phyloP scores from a whole-genome alignment of 1,140 invertebrate genomes.

The Drosophila bifasciata region DNA sequence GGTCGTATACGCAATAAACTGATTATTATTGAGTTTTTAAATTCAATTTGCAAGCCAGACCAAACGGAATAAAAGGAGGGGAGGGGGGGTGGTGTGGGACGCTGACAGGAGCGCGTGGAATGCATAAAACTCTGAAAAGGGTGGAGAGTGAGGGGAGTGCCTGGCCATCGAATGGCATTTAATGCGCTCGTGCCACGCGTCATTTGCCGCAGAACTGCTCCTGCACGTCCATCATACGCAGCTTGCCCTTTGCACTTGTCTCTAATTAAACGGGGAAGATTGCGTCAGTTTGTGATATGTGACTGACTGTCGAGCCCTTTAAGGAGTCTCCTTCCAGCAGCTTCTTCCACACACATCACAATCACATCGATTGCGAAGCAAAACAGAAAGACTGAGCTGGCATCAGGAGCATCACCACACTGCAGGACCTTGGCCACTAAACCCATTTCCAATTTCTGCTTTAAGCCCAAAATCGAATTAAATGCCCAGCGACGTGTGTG shows the following conservation, averaged over 20 bases:
- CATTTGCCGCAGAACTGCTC: conserved; percentile 11
- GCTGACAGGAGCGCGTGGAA: conserved; percentile 23
- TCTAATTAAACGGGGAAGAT: conserved; percentile 38
- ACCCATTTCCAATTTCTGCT: not conserved
- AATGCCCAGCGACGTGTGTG: conserved; percentile 13
- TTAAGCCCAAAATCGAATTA: conserved; percentile 34
- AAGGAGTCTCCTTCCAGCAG: too few species aligned
- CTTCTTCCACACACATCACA: too few species aligned
- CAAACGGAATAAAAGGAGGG: not conserved
- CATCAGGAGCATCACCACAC: too few species aligned
- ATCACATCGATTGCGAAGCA: too few species aligned
- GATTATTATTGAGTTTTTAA: conserved; percentile 56
- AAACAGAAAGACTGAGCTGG: too few species aligned
- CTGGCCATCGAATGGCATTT: conserved; percentile 41
- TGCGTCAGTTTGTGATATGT: conserved; percentile 34
- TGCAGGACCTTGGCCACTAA: conserved; percentile 26
- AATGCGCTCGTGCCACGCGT: conserved; percentile 33
- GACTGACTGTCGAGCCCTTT: not conserved
- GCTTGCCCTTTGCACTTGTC: conserved; percentile 40
- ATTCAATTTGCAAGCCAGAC: conserved; percentile 49
- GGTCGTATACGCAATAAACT: conserved; percentile 60
- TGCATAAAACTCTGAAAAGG: conserved; percentile 30
- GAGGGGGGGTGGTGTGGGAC: too few species aligned
- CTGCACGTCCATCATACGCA: conserved; percentile 26
- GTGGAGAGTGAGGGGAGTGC: not conserved